These are phyloP conservation scores for Drosophila seclusa DNA, from an alignment of 2,888 invertebrate genomes.

Conservation along the genomic window DNA sequence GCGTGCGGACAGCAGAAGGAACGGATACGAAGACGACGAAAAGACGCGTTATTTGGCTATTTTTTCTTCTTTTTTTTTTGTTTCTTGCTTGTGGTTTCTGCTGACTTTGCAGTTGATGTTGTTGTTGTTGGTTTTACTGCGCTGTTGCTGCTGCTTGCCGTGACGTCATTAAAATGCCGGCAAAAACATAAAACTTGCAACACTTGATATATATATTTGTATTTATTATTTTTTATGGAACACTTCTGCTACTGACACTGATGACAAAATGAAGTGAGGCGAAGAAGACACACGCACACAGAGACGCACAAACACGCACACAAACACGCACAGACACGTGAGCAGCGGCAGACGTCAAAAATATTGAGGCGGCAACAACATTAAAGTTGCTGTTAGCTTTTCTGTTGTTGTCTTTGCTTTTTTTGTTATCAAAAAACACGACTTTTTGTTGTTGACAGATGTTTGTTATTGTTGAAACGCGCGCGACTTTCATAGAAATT, in stretches of 20 bases:
- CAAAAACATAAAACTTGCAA: slow-evolving; percentile 45
- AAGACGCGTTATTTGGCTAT: slow-evolving; percentile 26
- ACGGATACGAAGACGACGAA: slow-evolving; percentile 5
- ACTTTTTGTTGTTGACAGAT: slow-evolving; percentile 43
- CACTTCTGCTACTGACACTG: slow-evolving; percentile 42
- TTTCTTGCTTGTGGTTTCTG: slow-evolving; percentile 19
- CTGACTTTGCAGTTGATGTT: slow-evolving; percentile 52
- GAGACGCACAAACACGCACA: slow-evolving; percentile 25
- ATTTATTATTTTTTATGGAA: slow-evolving; percentile 11
- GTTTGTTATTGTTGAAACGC: slow-evolving; percentile 40
- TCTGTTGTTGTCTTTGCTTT: slow-evolving; percentile 10
- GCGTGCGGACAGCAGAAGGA: slow-evolving; percentile 22
- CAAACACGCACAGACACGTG: slow-evolving; percentile 23
- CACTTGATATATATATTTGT: slow-evolving; percentile 3
- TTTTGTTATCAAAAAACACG: slow-evolving; percentile 34
- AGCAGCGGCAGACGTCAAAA: slow-evolving; percentile 47
- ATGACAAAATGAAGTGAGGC: slow-evolving; percentile 29
- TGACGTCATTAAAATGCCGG: slow-evolving; percentile 78
- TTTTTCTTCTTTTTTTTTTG: slow-evolving; percentile 12
- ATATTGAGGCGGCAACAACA: slow-evolving; percentile 38
- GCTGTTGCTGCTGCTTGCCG: slow-evolving; percentile 46
- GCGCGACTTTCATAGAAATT: slow-evolving; percentile 49
- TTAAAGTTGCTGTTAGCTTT: slow-evolving; percentile 28
- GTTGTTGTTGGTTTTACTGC: slow-evolving; percentile 36
- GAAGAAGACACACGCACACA: slow-evolving; percentile 38